Base-by-base conservation (phyloP, 2,113 vertebrate genomes). In the Cinclus cinclus region DNA sequence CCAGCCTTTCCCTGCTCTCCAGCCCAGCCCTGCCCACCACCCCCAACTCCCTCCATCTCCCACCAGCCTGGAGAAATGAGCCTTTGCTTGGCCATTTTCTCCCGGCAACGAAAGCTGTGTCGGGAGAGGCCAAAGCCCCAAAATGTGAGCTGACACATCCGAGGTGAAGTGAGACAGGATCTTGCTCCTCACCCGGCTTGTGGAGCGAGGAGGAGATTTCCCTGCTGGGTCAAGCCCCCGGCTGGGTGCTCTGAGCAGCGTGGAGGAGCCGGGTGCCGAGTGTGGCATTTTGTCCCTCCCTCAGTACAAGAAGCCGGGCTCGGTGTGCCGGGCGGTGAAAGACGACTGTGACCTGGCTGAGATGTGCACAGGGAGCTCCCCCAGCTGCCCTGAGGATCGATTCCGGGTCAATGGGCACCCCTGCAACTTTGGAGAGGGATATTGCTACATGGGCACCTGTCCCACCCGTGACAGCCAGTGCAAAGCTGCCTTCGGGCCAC, bases 301-400 rank as follows among this genome's bases (percentile, higher is more conserved):
- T 1, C 96, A 99, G 99, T 96, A 98, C 25, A 95, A 94, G 62
- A 64, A 96, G 23, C 11, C 96, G 5, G 95, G 98, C 49, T 74
- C 6, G 1, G 77, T 98, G 73, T 99, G 99, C 92, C 96, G 99
- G 15, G 10, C 65, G 2, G 97, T 89, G 28, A 92, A 94, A 33
- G 80, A 99, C 6, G 99, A 99, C 2, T 99, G 99, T 6, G 99
- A 99, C 82, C 93, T 99, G 87, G 84, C 98, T 0, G 99, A 99
- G 97, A 98, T 98, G 97, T 99, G 99, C 80, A 98, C 98, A 0
- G 99, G 99, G 3, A 5, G 0, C 27, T 87, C 59, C 24, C 97
- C 98, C 4, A 44, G 39, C 4, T 99, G 99, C 86, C 98, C 99
- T 0, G 65, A 75, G 1, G 98, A 99, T 15, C 96, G 98, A 16